Evolutionary conservation across 2,888 invertebrate species (phyloP), one percentile per base, ranked within the genome.

Genomic region (Gymnocheta viridis): DNA sequence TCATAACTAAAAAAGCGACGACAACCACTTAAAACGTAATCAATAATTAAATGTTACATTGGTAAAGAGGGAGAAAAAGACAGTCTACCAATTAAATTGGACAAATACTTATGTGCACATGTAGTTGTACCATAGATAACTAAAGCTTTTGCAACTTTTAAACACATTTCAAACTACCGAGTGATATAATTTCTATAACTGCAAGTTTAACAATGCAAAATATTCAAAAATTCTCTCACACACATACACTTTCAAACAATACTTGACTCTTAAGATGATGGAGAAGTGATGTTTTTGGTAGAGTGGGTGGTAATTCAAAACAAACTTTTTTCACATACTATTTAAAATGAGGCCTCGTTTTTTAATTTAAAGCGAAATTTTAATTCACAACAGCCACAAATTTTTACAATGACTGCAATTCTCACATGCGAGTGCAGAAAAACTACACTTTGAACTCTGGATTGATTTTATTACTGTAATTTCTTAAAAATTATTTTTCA

Each of bases 321-420:
- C 64, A 69, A 69, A 58, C 38, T 49, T 56, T 70, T 54, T 27
- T 29, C 54, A 12, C 44, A 74, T 66, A 60, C 47, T 27, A 12
- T 76, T 82, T 67, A 22, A 60, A 58, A 72, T 73, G 66, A 81
- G 80, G 64, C 82, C 80, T 83, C 80, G 69, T 70, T 78, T 78
- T 67, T 32, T 32, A 62, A 64, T 58, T 47, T 62, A 58, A 67
- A 79, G 79, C 66, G 49, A 80, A 60, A 76, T 69, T 76, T 64
- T 81, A 86, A 77, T 49, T 67, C 47, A 67, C 27, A 58, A 49
- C 47, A 77, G 19, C 44, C n/a, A 58, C 35, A 62, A 35, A 24
- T 47, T 9, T 14, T 73, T 19, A 60, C 10, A 66, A 32, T 54
- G 14, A 32, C 22, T 32, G 19, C n/a, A 62, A 7, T 51, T n/a